Base-by-base conservation (phyloP, 92 coral and sea anemone species). In the Epizoanthus ramosus region DNA sequence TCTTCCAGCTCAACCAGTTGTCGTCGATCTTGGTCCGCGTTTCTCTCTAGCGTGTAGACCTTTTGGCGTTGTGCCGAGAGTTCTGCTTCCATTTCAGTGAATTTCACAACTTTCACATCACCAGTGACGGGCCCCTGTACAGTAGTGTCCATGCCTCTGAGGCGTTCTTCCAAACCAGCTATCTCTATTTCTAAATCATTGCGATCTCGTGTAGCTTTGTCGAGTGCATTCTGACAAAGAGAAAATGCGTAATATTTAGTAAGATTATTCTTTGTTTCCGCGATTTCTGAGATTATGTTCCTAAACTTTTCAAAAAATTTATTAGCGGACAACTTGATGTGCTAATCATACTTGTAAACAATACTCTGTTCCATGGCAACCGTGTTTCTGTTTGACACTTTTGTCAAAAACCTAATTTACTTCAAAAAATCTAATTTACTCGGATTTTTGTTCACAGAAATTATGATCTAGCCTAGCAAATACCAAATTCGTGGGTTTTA, bases 21-120 rank as follows among this genome's bases (percentile, higher is more conserved):
- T 57, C 84, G 83, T 14, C 63, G 63, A 74, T 83, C 74, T 57
- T 76, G 83, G 8, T 89, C 92, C 31, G 90, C 90, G 33, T 93
- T 93, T 61, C 85, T 89, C 57, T 93, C 95, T 2, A 93, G 86
- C 81, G 87, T 88, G 85, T 91, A 88, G 17, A 89, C 85, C 80
- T 70, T 92, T 80, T 93, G 98, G 7, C 94, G 82, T 39, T 88
- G 85, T 13, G 80, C 82, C 12, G 92, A 79, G 28, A 91, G 67
- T 37, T 93, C 93, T 18, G 74, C 84, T 65, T 93, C 98, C 35
- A 93, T 86, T 65, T 93, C 94, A 15, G 82, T 59, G 71, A 77
- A 77, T 23, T 77, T 77, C 57, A 77, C 71, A 25, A 77, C 82
- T 58, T 77, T 77, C 56, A 77, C 82, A n/a, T 61, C 82, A 17